These are phyloP conservation scores for Antennarius maculatus DNA, from an alignment of 2,797 vertebrate species.

Conservation along the genomic window DNA sequence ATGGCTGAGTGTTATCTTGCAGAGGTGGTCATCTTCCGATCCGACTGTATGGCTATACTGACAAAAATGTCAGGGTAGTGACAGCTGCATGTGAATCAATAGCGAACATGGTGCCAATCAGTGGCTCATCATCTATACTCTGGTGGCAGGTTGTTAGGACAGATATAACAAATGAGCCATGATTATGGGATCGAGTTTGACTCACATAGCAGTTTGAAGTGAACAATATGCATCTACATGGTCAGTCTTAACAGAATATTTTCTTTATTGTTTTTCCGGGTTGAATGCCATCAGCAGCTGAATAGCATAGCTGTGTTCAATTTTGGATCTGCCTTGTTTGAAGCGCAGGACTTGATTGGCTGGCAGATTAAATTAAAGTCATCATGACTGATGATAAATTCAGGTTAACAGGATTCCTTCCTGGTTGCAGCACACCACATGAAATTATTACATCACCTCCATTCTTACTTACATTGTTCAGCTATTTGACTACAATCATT, in stretches of 20 bases:
- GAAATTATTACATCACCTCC: constrained; percentile 19
- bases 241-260: no score
- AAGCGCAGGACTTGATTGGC: constrained; percentile 10
- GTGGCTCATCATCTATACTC: constrained; percentile 33
- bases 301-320: neutral
- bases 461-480: neutral
- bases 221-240: no score
- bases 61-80: constrained; percentile 44
- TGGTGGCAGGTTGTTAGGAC: constrained; percentile 43
- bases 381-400: constrained; percentile 19
- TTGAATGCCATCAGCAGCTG: neutral
- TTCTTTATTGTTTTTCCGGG: constrained; percentile 4
- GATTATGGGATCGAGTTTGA: constrained; percentile 23
- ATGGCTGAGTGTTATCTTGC: no score
- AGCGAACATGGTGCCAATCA: constrained; percentile 48
- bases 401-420: constrained; percentile 7
- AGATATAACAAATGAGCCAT: constrained; percentile 35
- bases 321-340: constrained; percentile 1
- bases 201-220: no score
- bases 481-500: constrained; percentile 1
- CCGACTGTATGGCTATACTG: constrained; percentile 26
- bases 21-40: neutral
- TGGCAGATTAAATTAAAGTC: constrained; percentile 12
- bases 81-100: constrained; percentile 63
- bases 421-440: constrained; percentile 17